Conservation (phyloP, 1,140 invertebrate species). For the Zaprionus kolodkinae region DNA sequence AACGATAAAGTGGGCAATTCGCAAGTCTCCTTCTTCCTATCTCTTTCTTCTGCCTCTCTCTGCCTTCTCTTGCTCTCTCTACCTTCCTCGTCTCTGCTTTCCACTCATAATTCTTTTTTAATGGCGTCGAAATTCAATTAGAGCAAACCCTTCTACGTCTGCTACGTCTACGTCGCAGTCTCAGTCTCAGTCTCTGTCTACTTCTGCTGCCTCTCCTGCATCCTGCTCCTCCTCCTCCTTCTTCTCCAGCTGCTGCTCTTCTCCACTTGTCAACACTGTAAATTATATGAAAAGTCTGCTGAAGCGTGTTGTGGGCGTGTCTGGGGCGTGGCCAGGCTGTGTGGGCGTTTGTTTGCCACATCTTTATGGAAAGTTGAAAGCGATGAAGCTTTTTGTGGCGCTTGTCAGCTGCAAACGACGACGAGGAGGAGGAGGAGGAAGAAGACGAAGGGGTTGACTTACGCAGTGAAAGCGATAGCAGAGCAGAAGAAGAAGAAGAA, state of each 20-base stretch:
- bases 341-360: slow-evolving; percentile 70
- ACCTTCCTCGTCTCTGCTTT: slow-evolving; percentile 14
- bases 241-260: slow-evolving; percentile 35
- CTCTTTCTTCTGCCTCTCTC: not conserved
- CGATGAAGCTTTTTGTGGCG: slow-evolving; percentile 65
- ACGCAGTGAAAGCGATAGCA: not conserved
- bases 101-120: slow-evolving; percentile 68
- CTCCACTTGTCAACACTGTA: slow-evolving; percentile 56
- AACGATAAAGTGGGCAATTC: slow-evolving; percentile 29
- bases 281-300: slow-evolving; percentile 66
- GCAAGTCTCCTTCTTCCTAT: slow-evolving; percentile 1
- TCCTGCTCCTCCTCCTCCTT: slow-evolving; percentile 43
- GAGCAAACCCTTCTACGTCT: slow-evolving; percentile 57
- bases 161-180: not conserved
- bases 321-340: slow-evolving; percentile 4
- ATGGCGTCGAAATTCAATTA: slow-evolving; percentile 79
- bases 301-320: slow-evolving; percentile 15
- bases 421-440: not conserved
- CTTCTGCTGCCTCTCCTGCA: slow-evolving; percentile 23
- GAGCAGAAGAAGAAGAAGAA: not conserved
- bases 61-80: not conserved
- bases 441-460: not conserved
- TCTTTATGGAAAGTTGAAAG: slow-evolving; percentile 79
- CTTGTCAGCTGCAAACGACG: slow-evolving; percentile 69
- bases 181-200: slow-evolving; percentile 25